Evolutionary conservation across 2,113 vertebrate genomes (phyloP).

Genomic region (Bambusicola thoracicus): DNA sequence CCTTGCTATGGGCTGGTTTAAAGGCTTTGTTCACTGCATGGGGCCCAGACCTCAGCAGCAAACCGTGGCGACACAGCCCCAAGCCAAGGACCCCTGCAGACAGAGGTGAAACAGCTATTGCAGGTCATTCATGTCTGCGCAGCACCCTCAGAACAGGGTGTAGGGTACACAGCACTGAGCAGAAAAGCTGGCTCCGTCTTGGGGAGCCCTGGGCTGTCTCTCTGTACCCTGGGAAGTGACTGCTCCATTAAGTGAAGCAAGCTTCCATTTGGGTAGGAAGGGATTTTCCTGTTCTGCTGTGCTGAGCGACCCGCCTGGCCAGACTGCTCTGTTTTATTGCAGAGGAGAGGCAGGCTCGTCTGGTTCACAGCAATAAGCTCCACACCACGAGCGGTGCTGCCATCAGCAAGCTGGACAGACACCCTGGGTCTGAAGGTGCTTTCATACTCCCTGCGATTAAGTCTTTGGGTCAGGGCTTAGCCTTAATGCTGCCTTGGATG

Average conservation of each 20-base stretch:
- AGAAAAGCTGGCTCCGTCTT: not conserved
- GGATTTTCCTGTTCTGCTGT: not conserved
- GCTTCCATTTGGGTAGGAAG: not conserved
- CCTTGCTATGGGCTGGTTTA: accelerated
- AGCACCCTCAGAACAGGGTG: not conserved
- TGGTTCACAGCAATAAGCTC: accelerated
- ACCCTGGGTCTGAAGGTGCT: not conserved
- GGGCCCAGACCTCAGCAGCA: accelerated
- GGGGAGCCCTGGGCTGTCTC: not conserved
- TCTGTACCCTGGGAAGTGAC: not conserved
- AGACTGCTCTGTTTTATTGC: not conserved
- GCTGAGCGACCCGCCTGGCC: not conserved
- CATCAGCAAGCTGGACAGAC: not conserved
- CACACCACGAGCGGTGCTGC: accelerated
- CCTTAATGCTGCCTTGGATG: not conserved
- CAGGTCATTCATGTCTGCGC: not conserved
- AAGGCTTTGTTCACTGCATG: not conserved
- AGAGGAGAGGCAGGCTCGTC: not conserved
- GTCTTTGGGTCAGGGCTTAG: constrained; percentile 9
- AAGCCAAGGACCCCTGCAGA: not conserved
- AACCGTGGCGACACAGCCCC: accelerated
- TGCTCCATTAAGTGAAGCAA: not conserved
- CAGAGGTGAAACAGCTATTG: not conserved
- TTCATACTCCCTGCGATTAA: not conserved
- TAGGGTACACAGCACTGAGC: accelerated